Conservation (phyloP, 1,140 invertebrate species). For the Cyphomyrmex costatus region DNA sequence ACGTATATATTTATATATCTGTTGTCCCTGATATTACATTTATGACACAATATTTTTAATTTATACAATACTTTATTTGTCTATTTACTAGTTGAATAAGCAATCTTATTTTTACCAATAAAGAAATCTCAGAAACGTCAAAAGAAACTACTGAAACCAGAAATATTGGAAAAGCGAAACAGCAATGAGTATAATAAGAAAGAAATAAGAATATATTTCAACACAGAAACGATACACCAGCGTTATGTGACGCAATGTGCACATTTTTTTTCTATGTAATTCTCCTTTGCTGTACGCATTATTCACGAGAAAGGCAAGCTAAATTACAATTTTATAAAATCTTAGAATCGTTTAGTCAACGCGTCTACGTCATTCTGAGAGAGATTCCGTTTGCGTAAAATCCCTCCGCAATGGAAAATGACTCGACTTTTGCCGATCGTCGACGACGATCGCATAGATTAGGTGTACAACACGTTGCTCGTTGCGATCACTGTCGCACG, state of each 20-base stretch:
- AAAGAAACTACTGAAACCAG: not conserved
- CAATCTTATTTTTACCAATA: not conserved
- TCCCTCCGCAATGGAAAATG: not conserved
- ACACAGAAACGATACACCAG: not conserved
- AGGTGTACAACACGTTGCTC: not conserved
- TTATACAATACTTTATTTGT: slow-evolving; percentile 13
- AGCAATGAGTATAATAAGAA: not conserved
- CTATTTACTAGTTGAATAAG: not conserved
- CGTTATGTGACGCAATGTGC: no score
- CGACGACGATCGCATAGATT: not conserved
- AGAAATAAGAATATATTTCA: not conserved
- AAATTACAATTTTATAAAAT: slow-evolving; percentile 9
- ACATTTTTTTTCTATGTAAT: not conserved
- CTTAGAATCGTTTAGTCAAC: not conserved
- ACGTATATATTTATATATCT: not conserved
- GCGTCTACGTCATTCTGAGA: not conserved
- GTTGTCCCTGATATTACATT: slow-evolving; percentile 7
- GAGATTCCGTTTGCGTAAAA: slow-evolving; percentile 7
- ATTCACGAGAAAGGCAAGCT: not conserved
- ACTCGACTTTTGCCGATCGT: not conserved
- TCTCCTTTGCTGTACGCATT: not conserved
- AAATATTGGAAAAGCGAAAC: slow-evolving; percentile 8
- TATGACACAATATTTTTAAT: not conserved
- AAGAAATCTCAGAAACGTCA: not conserved
- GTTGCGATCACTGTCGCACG: not conserved